These are phyloP conservation scores for Mastomys natalensis DNA, from an alignment of 2,113 vertebrate species.

Conservation along the genomic window DNA sequence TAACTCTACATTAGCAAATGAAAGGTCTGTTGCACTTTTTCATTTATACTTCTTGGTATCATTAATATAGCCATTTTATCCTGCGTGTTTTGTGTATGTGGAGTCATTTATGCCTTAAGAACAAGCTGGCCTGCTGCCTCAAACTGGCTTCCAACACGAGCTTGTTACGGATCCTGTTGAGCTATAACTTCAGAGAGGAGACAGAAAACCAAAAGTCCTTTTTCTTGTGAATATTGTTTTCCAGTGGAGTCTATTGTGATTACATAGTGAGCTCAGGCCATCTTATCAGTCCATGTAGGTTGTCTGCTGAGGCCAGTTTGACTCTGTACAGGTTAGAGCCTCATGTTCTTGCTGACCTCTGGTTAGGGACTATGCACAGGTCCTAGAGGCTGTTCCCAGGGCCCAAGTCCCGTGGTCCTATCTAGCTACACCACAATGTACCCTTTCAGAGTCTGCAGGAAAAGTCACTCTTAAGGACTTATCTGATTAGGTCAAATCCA, in stretches of 20 bases:
- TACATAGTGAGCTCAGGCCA: not conserved
- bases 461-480: not conserved
- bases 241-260: not conserved
- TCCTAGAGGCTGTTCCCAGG: not conserved
- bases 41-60: constrained; percentile 8
- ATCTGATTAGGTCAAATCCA: not conserved
- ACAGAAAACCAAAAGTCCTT: not conserved
- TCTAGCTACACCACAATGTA: not conserved
- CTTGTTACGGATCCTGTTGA: not conserved
- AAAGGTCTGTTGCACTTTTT: constrained; percentile 18
- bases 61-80: not conserved
- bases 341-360: not conserved
- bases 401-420: not conserved
- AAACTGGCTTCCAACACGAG: not conserved
- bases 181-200: not conserved
- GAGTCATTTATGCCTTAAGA: not conserved
- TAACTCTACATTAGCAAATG: constrained; percentile 22
- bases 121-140: not conserved
- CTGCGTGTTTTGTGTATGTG: not conserved
- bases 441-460: not conserved
- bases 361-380: not conserved
- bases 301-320: not conserved
- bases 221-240: not conserved
- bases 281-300: not conserved
- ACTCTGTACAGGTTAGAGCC: not conserved